phyloP scores from a whole-genome alignment of 1,140 invertebrate genomes.

The Drosophila tani region DNA sequence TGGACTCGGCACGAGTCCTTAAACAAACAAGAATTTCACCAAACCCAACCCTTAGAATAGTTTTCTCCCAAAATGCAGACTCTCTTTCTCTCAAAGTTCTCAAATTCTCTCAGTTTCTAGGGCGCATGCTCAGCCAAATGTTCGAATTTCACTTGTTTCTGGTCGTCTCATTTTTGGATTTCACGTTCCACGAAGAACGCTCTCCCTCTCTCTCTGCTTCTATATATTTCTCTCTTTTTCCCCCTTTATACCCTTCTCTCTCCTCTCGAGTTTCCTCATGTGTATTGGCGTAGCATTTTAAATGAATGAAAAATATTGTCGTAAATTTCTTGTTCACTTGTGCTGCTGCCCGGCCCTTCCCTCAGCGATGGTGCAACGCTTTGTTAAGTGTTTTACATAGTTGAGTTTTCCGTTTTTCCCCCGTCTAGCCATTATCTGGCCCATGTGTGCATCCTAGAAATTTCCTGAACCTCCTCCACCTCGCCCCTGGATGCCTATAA shows the following conservation, averaged over 20 bases:
- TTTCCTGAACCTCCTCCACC: neutral
- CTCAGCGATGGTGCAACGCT: slow-evolving; percentile 63
- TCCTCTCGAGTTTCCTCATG: slow-evolving; percentile 19
- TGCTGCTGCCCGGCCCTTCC: slow-evolving; percentile 20
- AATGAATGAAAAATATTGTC: slow-evolving; percentile 83
- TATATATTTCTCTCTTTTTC: neutral
- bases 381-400: slow-evolving; percentile 75
- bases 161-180: slow-evolving; percentile 19
- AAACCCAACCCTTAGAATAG: slow-evolving; percentile 56
- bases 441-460: slow-evolving; percentile 24
- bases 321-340: slow-evolving; percentile 68
- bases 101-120: slow-evolving; percentile 3
- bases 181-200: slow-evolving; percentile 25
- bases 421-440: slow-evolving; percentile 24
- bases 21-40: slow-evolving; percentile 18
- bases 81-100: slow-evolving; percentile 5
- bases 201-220: neutral
- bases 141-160: slow-evolving; percentile 45
- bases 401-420: slow-evolving; percentile 34
- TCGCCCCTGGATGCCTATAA: slow-evolving; percentile 40
- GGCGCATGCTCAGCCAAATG: slow-evolving; percentile 48
- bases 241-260: neutral
- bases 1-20: slow-evolving; percentile 57
- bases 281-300: slow-evolving; percentile 79
- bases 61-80: neutral